phyloP scores from a whole-genome alignment of 2,113 vertebrate genomes.

The Zapornia atra region DNA sequence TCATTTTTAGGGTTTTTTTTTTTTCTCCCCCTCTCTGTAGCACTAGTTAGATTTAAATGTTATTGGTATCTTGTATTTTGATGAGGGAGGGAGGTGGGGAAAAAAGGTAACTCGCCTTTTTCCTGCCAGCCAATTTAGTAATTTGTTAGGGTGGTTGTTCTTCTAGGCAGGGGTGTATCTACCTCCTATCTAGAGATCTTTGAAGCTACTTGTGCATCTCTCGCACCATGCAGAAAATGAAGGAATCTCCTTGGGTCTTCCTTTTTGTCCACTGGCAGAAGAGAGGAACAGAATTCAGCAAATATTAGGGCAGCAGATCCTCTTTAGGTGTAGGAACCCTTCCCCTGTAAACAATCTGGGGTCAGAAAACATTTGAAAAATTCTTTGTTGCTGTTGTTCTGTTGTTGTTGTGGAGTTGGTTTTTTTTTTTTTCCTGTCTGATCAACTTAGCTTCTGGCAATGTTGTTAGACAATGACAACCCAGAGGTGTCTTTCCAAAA shows the following conservation, averaged over 20 bases:
- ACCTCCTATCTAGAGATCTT: neutral
- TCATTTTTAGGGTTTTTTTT: neutral
- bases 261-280: neutral
- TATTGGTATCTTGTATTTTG: neutral
- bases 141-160: neutral
- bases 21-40: neutral
- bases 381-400: conserved; percentile 7
- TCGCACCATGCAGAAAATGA: neutral
- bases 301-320: neutral
- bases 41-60: neutral
- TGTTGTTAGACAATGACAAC: neutral
- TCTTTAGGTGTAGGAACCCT: neutral
- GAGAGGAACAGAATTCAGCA: neutral
- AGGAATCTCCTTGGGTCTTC: neutral
- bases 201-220: neutral
- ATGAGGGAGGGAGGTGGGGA: neutral
- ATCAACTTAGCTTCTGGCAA: neutral
- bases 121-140: neutral
- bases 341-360: neutral
- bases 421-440: neutral
- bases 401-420: neutral
- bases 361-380: conserved; percentile 9
- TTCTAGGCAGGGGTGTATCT: neutral
- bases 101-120: neutral
- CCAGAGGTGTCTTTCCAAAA: neutral